phyloP scores from a whole-genome alignment of 1,140 invertebrate species.

The Hypsibius dujardini region DNA sequence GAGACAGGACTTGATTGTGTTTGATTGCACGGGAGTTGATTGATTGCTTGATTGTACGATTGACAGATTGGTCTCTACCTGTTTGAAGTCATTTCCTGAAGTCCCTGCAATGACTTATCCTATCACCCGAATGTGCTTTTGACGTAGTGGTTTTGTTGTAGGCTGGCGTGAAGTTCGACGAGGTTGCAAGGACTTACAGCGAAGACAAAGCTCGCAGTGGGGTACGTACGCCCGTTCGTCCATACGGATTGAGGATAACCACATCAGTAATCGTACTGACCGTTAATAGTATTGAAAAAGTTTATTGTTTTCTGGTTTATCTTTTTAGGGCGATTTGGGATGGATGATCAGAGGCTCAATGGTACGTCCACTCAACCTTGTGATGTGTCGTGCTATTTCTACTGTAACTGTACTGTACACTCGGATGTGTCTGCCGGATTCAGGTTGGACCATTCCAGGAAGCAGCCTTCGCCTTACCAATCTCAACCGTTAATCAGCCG shows the following conservation, averaged over 20 bases:
- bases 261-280: conserved; percentile 18
- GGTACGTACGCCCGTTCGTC: conserved; percentile 38
- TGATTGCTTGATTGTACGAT: too few relatives aligned
- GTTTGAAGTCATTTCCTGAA: too few relatives aligned
- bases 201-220: conserved; percentile 95
- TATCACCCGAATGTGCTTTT: too few relatives aligned
- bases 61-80: too few relatives aligned
- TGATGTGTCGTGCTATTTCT: too few relatives aligned
- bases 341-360: conserved; percentile 96
- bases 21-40: too few relatives aligned
- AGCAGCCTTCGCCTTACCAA: conserved; percentile 42
- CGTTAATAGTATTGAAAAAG: not conserved
- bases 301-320: conserved; percentile 29
- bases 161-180: conserved; percentile 83
- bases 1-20: too few relatives aligned
- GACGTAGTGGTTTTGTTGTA: not conserved
- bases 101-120: too few relatives aligned
- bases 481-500: conserved; percentile 68
- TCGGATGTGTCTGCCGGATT: too few relatives aligned
- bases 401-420: too few relatives aligned
- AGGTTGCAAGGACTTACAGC: conserved; percentile 83
- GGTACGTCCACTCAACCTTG: conserved; percentile 40
- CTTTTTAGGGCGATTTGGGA: conserved; percentile 64
- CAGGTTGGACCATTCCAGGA: conserved; percentile 91
- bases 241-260: not conserved